Conservation (phyloP, 1,140 invertebrate genomes). For the Lepidurus packardi region DNA sequence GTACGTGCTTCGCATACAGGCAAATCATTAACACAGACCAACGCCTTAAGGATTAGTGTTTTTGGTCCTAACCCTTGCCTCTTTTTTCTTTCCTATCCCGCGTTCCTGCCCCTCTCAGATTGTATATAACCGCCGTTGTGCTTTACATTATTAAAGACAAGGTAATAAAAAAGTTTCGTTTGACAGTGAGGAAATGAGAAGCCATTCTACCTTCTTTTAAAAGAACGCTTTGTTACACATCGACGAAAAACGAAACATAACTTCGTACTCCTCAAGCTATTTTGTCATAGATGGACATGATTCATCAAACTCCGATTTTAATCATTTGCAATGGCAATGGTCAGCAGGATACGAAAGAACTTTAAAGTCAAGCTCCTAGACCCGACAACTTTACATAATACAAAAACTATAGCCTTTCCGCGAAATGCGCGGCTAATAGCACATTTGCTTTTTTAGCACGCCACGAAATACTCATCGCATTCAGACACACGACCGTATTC, state of each 20-base stretch:
- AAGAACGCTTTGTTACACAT: neutral
- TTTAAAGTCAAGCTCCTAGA: neutral
- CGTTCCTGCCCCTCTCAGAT: neutral
- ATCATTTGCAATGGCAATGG: no score
- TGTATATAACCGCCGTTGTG: conserved; percentile 8
- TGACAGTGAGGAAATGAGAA: conserved; percentile 9
- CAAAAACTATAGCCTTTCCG: neutral
- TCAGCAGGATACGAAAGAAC: neutral
- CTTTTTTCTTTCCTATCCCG: neutral
- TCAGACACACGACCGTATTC: neutral
- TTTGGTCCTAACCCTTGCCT: neutral
- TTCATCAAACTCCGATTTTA: no score
- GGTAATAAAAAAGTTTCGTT: conserved; percentile 7
- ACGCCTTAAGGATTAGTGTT: neutral
- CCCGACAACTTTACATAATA: neutral
- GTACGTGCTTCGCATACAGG: neutral
- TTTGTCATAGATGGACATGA: no score
- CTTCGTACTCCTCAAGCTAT: neutral
- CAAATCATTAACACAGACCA: neutral
- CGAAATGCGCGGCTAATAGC: neutral
- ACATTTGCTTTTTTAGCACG: neutral
- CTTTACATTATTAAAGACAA: conserved; percentile 15
- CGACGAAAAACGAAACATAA: neutral
- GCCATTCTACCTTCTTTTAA: neutral
- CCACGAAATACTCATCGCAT: neutral